These are phyloP conservation scores for Pipistrellus kuhlii DNA, from an alignment of 2,797 vertebrate genomes.

Conservation along the genomic window DNA sequence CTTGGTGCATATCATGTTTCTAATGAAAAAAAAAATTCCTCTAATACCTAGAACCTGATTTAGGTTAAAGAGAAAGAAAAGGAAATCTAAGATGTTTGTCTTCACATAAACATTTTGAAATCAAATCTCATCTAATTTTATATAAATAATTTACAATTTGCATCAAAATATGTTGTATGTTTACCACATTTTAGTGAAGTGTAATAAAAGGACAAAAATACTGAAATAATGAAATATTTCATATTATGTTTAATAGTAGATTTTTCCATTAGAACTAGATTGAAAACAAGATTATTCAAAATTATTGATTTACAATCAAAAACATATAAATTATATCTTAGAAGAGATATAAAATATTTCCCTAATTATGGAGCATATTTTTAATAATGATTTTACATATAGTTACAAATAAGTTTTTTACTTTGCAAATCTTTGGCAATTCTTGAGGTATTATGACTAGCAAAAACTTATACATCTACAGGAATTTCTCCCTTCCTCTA, in stretches of 20 bases:
- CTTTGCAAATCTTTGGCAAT: conserved; percentile 6
- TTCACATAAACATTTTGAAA: conserved; percentile 27
- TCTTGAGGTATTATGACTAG: neutral
- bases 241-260: neutral
- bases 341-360: conserved; percentile 3
- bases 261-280: neutral
- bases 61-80: conserved; percentile 50
- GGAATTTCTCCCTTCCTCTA: neutral
- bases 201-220: neutral
- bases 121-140: conserved; percentile 20
- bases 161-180: neutral
- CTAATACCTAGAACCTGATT: conserved; percentile 62
- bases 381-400: neutral
- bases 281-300: neutral
- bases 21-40: neutral
- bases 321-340: neutral
- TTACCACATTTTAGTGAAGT: neutral
- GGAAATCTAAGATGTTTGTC: neutral
- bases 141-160: neutral
- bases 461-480: conserved; percentile 10
- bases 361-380: neutral
- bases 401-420: conserved; percentile 39
- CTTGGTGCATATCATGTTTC: conserved; percentile 37
- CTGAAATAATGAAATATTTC: neutral
- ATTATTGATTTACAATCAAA: neutral